Evolutionary conservation across 2,888 invertebrate species (phyloP).

Genomic region (Timema cristinae): DNA sequence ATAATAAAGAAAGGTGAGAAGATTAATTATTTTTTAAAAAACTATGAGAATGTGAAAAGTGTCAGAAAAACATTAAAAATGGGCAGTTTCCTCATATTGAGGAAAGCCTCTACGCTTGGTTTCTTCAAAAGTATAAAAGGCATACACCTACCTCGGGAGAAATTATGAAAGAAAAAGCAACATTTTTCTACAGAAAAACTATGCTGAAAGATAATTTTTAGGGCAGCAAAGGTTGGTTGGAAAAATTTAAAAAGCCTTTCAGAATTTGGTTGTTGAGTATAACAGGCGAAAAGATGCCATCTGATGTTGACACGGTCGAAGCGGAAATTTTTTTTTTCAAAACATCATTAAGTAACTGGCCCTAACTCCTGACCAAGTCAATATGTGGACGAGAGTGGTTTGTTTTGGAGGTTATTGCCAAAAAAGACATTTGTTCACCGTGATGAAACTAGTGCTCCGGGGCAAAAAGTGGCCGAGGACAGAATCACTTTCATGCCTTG

Average conservation of each 20-base stretch:
- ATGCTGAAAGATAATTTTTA: neutral
- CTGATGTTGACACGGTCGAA: slow-evolving; percentile 17
- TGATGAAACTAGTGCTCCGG: slow-evolving; percentile 34
- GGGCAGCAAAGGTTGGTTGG: neutral
- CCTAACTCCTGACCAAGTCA: slow-evolving; percentile 14
- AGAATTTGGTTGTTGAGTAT: slow-evolving; percentile 12
- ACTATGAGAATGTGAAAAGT: slow-evolving; percentile 9
- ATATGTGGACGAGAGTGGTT: slow-evolving; percentile 22
- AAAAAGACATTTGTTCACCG: slow-evolving; percentile 34
- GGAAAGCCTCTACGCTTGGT: neutral
- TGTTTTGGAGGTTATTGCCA: slow-evolving; percentile 18
- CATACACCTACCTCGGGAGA: slow-evolving; percentile 1
- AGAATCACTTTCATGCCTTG: slow-evolving; percentile 38
- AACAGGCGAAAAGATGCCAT: slow-evolving; percentile 21
- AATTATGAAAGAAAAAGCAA: slow-evolving; percentile 6
- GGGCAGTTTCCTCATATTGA: slow-evolving; percentile 6
- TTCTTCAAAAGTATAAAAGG: neutral
- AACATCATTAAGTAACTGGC: slow-evolving; percentile 13
- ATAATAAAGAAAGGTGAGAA: neutral
- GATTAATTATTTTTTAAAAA: neutral
- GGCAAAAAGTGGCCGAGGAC: slow-evolving; percentile 34
- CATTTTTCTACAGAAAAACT: neutral
- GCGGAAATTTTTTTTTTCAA: slow-evolving; percentile 21
- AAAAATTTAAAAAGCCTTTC: slow-evolving; percentile 5
- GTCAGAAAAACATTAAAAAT: slow-evolving; percentile 7